Evolutionary conservation across 1,140 invertebrate species (phyloP).

Genomic region (Diorhabda elongata): DNA sequence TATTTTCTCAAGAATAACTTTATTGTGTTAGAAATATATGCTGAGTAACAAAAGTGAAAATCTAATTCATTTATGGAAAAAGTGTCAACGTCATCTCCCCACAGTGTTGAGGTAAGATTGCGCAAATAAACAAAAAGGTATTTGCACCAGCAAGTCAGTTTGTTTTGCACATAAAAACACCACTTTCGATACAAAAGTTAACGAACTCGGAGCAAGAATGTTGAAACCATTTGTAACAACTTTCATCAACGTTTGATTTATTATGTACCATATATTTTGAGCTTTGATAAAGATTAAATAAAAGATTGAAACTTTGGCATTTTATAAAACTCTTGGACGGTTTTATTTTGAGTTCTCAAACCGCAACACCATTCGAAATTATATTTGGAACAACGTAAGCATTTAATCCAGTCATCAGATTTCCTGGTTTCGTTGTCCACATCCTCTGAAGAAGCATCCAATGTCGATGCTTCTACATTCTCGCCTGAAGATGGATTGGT

Average conservation of each 20-base stretch:
- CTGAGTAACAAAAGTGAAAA: not conserved
- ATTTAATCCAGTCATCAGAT: too few species aligned
- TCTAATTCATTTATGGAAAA: not conserved
- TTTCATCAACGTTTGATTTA: too few species aligned
- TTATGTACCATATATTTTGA: too few species aligned
- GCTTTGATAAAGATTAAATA: too few species aligned
- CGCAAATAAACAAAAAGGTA: not conserved
- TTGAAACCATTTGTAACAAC: too few species aligned
- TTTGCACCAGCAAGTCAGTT: not conserved
- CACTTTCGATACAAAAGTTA: not conserved
- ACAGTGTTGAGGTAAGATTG: not conserved
- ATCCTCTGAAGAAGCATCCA: not conserved
- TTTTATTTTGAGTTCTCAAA: too few species aligned
- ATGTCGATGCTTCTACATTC: not conserved
- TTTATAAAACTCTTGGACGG: too few species aligned
- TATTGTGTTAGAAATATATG: not conserved
- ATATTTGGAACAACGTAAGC: too few species aligned
- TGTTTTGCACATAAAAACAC: not conserved
- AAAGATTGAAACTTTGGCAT: too few species aligned
- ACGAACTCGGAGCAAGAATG: not conserved
- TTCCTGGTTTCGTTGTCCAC: not conserved
- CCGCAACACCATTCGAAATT: too few species aligned
- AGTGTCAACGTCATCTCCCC: not conserved
- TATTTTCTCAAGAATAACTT: not conserved
- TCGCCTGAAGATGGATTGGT: not conserved